Evolutionary conservation across 2,888 invertebrate genomes (phyloP), one percentile per base, ranked within the genome.

Genomic region (Tachina grossa): DNA sequence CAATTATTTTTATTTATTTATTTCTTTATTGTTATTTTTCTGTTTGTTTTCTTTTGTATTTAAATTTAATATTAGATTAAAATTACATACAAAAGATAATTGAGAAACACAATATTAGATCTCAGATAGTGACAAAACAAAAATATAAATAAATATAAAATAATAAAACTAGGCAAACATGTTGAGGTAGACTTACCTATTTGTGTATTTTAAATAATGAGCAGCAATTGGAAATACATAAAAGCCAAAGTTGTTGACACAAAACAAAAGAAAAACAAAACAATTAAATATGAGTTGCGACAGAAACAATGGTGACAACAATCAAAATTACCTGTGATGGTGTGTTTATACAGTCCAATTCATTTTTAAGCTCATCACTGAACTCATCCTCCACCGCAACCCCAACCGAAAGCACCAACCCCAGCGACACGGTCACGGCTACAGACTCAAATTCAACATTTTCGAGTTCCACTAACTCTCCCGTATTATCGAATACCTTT

Each of bases 261-360:
- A 51, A 72, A 72, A 65, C 14, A 83, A 65, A 82, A 79, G 57
- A 22, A 66, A 68, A 72, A 65, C n/a, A 66, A 82, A 79, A 63
- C 45, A 71, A 68, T 71, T 71, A 71, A 85, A 74, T 83, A 86
- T 87, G 82, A 83, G 87, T 86, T 84, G 43, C 19, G 79, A 69
- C 68, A 83, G 84, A 86, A 86, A 91, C 88, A 87, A 92, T 92
- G 92, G 92, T 92, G 90, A 92, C 92, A 89, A 92, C 92, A 90
- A 92, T 92, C 83, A 92, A 92, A 89, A 92, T 92, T 88, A 92
- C 92, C 86, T 92, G 92, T 89, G 92, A 92, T 90, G 92, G 92
- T 81, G 92, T 92, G 59, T 92, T 92, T 89, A 92, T 92, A 89
- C 92, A 92, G 90, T 91, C 92, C 82, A 92, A 92, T 88, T 91